Evolutionary conservation across 2,113 vertebrate species (phyloP).

Genomic region (Phodopus roborovskii): DNA sequence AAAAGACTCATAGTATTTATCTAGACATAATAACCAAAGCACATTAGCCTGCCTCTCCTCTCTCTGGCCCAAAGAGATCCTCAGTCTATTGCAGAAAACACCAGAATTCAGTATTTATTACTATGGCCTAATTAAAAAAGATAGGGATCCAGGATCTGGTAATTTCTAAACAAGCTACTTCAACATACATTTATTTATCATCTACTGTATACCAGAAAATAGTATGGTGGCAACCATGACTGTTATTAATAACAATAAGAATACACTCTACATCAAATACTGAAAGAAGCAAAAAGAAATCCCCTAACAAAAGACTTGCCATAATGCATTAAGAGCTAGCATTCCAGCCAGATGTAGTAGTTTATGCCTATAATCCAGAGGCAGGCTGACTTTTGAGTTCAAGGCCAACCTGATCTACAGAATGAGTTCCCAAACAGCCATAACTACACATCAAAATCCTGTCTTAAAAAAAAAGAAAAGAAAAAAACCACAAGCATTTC

Average conservation of each 20-base stretch:
- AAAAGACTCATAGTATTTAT: neutral
- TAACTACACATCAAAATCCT: neutral
- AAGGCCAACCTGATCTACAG: neutral
- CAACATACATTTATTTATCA: neutral
- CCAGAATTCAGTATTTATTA: neutral
- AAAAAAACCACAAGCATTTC: neutral
- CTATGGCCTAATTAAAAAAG: conserved; percentile 1
- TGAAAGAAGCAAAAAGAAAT: neutral
- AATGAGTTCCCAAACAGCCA: neutral
- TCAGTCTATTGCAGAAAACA: neutral
- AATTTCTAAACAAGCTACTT: neutral
- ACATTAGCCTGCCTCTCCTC: neutral
- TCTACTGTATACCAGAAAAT: neutral
- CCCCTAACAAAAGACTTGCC: neutral
- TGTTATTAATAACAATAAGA: neutral
- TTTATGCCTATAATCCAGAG: neutral
- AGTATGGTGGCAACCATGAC: neutral
- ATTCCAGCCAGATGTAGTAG: neutral
- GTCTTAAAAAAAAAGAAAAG: neutral
- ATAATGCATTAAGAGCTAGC: neutral
- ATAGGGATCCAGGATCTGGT: neutral
- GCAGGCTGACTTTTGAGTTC: neutral
- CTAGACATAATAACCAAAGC: neutral
- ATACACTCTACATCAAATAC: neutral
- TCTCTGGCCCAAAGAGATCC: neutral